A percentile compares a stretch with the other conserved stretches of the same genome.
Conservation (phyloP, 2,888 invertebrate species). For the Protodeltote pygarga region DNA sequence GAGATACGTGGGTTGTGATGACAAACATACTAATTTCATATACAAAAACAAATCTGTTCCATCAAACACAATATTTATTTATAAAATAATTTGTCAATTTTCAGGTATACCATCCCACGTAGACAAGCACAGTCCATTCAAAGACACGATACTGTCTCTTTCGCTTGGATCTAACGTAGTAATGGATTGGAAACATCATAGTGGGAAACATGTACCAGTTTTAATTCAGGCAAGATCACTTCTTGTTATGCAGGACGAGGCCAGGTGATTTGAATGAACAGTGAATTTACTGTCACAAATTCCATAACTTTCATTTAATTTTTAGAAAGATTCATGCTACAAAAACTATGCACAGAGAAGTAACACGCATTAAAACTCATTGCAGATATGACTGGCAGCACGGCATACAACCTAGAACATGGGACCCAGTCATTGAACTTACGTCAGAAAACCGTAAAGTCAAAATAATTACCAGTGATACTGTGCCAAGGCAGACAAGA, state of each 20-base stretch:
- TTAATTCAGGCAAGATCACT: slow-evolving; percentile 91
- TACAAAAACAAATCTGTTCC: too few relatives aligned
- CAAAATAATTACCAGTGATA: slow-evolving; percentile 67
- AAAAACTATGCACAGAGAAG: too few relatives aligned
- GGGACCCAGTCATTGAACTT: slow-evolving; percentile 88
- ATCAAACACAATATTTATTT: too few relatives aligned
- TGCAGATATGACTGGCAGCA: slow-evolving; percentile 93
- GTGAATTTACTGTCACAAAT: too few relatives aligned
- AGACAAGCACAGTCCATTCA: slow-evolving; percentile 98
- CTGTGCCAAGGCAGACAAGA: slow-evolving; percentile 72
- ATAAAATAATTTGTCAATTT: neutral
- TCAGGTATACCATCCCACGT: slow-evolving; percentile 97
- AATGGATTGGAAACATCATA: slow-evolving; percentile 94
- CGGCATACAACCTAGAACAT: slow-evolving; percentile 94
- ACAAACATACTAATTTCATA: too few relatives aligned
- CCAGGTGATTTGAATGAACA: slow-evolving; percentile 86
- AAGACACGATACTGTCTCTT: slow-evolving; percentile 94
- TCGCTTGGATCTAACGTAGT: slow-evolving; percentile 93
- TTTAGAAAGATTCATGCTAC: too few relatives aligned
- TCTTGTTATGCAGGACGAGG: slow-evolving; percentile 93
- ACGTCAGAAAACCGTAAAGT: slow-evolving; percentile 61
- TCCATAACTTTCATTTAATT: too few relatives aligned
- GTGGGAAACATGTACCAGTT: slow-evolving; percentile 87
- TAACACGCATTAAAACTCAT: neutral
- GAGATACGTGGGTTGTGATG: too few relatives aligned